phyloP scores from a whole-genome alignment of 2,113 vertebrate genomes.

The Oplegnathus fasciatus region DNA sequence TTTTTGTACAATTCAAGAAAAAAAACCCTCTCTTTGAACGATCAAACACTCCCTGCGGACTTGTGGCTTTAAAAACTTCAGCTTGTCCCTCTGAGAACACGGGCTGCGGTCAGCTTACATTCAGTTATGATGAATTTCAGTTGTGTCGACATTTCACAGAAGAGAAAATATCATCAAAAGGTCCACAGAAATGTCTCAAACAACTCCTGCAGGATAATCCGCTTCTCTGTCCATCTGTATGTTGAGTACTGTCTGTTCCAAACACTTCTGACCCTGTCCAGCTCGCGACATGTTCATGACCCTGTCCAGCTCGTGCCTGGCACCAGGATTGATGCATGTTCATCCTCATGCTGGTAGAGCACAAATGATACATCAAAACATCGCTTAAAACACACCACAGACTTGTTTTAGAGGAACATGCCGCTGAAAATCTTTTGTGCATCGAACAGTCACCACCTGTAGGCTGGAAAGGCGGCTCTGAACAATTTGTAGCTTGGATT shows the following conservation, averaged over 20 bases:
- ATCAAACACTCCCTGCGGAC: neutral
- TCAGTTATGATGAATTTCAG: neutral
- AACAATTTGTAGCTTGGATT: no score
- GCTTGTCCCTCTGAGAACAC: neutral
- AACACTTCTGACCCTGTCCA: neutral
- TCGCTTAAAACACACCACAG: no score
- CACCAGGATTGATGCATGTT: no score
- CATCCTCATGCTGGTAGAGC: no score
- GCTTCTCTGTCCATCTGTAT: neutral
- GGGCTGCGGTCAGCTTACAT: neutral
- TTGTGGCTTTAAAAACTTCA: neutral
- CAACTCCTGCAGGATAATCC: neutral
- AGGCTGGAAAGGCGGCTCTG: no score
- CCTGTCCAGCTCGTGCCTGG: no score
- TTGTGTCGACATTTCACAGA: neutral
- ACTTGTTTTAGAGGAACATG: no score
- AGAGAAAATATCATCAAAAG: neutral
- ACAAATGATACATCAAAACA: no score
- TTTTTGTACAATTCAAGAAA: neutral
- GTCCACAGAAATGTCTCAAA: neutral
- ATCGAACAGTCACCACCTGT: no score
- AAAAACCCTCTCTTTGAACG: neutral
- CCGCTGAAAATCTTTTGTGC: no score
- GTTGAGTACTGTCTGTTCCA: no score
- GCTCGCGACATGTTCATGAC: neutral